phyloP scores from a whole-genome alignment of 2,113 vertebrate genomes.

The Chaetodon trifascialis region DNA sequence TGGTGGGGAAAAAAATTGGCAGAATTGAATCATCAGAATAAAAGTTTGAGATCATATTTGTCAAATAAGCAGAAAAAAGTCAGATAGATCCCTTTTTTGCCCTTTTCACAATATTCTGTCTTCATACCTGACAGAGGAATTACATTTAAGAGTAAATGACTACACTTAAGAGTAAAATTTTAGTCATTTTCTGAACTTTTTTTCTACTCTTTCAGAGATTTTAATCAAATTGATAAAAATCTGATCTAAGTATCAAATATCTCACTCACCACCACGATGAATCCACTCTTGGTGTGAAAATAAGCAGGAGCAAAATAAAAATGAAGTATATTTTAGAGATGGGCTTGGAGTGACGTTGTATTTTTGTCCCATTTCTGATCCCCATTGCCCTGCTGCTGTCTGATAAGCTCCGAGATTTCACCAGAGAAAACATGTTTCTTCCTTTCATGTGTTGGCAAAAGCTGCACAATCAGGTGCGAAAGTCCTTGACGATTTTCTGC shows the following conservation, averaged over 20 bases:
- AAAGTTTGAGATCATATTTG: background rate
- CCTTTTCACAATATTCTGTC: background rate
- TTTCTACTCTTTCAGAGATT: background rate
- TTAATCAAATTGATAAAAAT: background rate
- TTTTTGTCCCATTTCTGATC: slow-evolving; percentile 74
- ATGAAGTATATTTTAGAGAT: slow-evolving; percentile 80
- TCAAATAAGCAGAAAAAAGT: background rate
- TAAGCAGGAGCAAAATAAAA: slow-evolving; percentile 88
- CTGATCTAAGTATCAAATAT: background rate
- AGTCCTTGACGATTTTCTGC: slow-evolving; percentile 48
- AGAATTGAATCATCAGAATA: background rate
- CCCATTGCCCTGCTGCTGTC: slow-evolving; percentile 74
- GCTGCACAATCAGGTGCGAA: slow-evolving; percentile 56
- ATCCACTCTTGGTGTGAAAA: slow-evolving; percentile 91
- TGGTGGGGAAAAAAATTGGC: background rate
- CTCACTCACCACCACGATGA: slow-evolving; percentile 95
- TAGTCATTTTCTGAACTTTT: background rate
- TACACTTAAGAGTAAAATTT: background rate
- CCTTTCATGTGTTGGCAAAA: slow-evolving; percentile 64
- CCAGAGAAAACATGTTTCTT: slow-evolving; percentile 73
- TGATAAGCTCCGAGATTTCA: slow-evolving; percentile 72
- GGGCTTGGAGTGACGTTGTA: slow-evolving; percentile 71
- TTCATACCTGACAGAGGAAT: background rate
- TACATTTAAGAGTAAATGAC: background rate
- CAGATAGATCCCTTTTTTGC: background rate